Percentiles rank a stretch among this genome's conserved stretches.
Conservation (phyloP, 2,797 vertebrate species). For the Loriculus beryllinus region DNA sequence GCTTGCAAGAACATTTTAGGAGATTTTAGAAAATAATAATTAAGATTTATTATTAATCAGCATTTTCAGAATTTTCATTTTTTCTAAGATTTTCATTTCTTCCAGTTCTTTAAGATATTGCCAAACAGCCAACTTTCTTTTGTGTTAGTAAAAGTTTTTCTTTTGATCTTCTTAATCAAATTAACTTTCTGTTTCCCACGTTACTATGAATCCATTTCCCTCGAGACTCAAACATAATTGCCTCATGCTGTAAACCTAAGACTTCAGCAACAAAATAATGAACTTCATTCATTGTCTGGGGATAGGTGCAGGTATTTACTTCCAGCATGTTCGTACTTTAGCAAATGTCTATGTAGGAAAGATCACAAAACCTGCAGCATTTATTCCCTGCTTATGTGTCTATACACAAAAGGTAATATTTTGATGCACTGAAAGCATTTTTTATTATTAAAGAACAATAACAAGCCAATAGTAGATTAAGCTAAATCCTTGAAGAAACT, state of each 20-base stretch:
- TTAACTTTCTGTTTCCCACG: slow-evolving; percentile 24
- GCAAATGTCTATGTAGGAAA: not conserved
- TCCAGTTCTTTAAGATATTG: not conserved
- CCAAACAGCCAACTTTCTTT: not conserved
- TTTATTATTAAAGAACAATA: not conserved
- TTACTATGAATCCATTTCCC: slow-evolving; percentile 33
- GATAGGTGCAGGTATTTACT: not conserved
- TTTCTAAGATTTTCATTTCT: not conserved
- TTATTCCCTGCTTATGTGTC: not conserved
- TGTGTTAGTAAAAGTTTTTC: not conserved
- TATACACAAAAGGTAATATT: not conserved
- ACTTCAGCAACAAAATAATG: slow-evolving; percentile 3
- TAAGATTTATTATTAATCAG: not conserved
- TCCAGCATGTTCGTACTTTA: not conserved
- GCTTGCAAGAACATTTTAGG: not conserved
- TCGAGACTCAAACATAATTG: slow-evolving; percentile 1
- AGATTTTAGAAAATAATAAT: not conserved
- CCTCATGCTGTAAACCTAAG: not conserved
- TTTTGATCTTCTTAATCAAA: slow-evolving; percentile 22
- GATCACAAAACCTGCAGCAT: not conserved
- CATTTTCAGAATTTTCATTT: not conserved
- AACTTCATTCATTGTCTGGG: not conserved
- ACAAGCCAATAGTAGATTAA: rapidly evolving
- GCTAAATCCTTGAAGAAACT: not conserved
- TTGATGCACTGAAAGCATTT: not conserved